Evolutionary conservation across 2,888 invertebrate species (phyloP), one percentile per base, ranked within the genome.

Genomic region (Plebejus argus): DNA sequence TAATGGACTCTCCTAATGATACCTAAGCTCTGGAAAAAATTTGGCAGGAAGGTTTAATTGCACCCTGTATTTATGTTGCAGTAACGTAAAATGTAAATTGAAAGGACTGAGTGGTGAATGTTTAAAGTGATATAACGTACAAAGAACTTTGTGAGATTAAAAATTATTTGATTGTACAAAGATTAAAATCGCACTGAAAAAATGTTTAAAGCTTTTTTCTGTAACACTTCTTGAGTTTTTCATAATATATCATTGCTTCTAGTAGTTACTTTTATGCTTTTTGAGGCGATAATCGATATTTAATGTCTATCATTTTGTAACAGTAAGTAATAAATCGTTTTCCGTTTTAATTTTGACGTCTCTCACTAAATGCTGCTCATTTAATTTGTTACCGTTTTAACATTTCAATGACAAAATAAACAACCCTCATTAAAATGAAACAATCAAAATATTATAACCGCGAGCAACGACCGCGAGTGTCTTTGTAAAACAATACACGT

Each of bases 401-500:
- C 28, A 8, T 39, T 75, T 58, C 3, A 12, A 39, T 39, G 39
- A 28, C 3, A 76, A 33, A 45, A 61, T 20, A 28, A 61, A 20
- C 10, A 66, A 66, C 28, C 6, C 39, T 76, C 61, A 66, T 20
- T 45, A 45, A 18, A 45, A 45, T 23, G 20, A 70, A 76, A 71
- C 28, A 74, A 74, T 74, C 15, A 18, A 74, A 74, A 53, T 20
- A 72, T 49, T 49, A 74, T 74, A 7, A 53, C 12, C 53, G 53
- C 33, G 53, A 53, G 74, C n/a, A n/a, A n/a, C n/a, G n/a, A 53
- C 12, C 53, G 53, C 33, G 53, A 53, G 74, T 53, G 18, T 28
- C 15, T 77, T 71, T 71, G 71, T 71, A 53, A 35, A 23, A 56
- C 70, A 77, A 77, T 49, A 70, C 70, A 56, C n/a, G 35, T 20